phyloP scores from a whole-genome alignment of 2,888 invertebrate species.

The Leptothorax acervorum region DNA sequence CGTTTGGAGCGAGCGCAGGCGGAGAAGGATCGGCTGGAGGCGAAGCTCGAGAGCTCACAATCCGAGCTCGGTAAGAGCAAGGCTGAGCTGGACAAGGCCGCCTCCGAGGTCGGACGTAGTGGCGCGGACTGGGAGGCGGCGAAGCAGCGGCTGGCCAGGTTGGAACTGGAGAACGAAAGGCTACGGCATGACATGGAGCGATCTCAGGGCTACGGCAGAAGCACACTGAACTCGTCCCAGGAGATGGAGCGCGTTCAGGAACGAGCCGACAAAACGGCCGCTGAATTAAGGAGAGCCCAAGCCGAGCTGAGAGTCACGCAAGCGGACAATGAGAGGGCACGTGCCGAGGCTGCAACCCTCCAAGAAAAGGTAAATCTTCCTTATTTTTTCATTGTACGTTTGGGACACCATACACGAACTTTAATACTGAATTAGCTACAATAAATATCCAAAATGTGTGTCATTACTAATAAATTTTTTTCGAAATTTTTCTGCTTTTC shows the following conservation, averaged over 20 bases:
- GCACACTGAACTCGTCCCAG: conserved; percentile 92
- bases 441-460: neutral
- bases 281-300: conserved; percentile 94
- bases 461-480: neutral
- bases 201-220: conserved; percentile 94
- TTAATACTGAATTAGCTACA: neutral
- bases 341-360: conserved; percentile 93
- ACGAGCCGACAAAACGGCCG: conserved; percentile 93
- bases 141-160: conserved; percentile 92
- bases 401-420: neutral
- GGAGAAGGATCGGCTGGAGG: conserved; percentile 96
- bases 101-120: conserved; percentile 95
- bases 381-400: neutral
- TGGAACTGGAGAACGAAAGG: conserved; percentile 96
- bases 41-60: conserved; percentile 96
- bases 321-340: conserved; percentile 95
- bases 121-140: conserved; percentile 96
- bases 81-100: conserved; percentile 96
- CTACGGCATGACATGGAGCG: conserved; percentile 94
- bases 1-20: conserved; percentile 95
- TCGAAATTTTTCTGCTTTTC: neutral
- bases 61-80: conserved; percentile 97
- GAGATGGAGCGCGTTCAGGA: conserved; percentile 94
- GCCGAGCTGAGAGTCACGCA: conserved; percentile 97
- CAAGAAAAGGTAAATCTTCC: conserved; percentile 91